Conservation (phyloP, 1,140 invertebrate species). For the Drosophila nikananu region DNA sequence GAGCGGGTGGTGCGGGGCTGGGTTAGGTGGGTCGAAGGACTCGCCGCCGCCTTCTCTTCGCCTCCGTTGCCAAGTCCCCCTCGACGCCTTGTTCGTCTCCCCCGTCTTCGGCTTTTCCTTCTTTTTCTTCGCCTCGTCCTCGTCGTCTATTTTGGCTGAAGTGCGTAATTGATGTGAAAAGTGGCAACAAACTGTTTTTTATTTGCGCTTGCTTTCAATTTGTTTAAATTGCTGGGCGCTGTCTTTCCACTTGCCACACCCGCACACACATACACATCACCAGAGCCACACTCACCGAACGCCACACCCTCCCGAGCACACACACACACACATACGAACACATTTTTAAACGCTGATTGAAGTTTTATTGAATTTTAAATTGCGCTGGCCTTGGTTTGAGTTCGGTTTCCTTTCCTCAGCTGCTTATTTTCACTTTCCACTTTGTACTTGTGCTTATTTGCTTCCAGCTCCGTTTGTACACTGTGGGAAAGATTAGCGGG, state of each 20-base stretch:
- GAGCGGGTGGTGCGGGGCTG: neutral
- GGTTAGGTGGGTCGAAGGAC: constrained; percentile 32
- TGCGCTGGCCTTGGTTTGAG: constrained; percentile 54
- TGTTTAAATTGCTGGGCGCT: constrained; percentile 83
- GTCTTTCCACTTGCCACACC: constrained; percentile 64
- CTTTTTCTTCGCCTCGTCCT: constrained; percentile 26
- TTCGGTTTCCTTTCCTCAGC: constrained; percentile 17
- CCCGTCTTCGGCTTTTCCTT: constrained; percentile 23
- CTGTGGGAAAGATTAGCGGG: neutral
- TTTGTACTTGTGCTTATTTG: constrained; percentile 37
- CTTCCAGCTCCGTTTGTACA: constrained; percentile 16
- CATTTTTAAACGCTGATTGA: constrained; percentile 78
- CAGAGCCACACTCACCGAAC: constrained; percentile 23
- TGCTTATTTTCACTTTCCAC: constrained; percentile 48
- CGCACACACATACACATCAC: constrained; percentile 10
- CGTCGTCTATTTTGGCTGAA: constrained; percentile 81
- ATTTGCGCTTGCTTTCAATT: constrained; percentile 84
- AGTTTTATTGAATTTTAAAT: constrained; percentile 84
- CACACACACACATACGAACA: constrained; percentile 22
- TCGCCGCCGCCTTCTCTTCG: constrained; percentile 29
- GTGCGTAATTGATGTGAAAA: constrained; percentile 84
- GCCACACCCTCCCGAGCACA: constrained; percentile 16
- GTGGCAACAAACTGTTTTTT: constrained; percentile 84
- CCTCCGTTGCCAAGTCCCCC: constrained; percentile 32
- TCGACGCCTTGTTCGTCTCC: constrained; percentile 26